Conservation (phyloP, 2,797 vertebrate species). For the Pogonophryne albipinna region DNA sequence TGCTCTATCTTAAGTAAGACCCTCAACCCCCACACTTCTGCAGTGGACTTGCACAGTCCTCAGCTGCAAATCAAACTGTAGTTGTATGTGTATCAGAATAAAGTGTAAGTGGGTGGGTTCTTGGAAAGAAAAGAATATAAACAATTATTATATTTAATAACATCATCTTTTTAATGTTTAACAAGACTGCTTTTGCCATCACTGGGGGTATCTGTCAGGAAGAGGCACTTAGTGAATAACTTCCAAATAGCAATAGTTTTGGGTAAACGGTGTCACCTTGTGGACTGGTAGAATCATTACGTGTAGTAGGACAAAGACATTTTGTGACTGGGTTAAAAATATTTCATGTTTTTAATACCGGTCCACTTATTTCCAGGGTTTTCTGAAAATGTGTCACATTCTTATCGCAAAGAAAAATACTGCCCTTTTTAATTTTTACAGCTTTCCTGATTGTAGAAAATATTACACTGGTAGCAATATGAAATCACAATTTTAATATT, state of each 20-base stretch:
- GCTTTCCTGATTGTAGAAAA: background rate
- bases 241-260: background rate
- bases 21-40: background rate
- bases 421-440: background rate
- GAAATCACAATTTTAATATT: too few relatives aligned
- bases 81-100: conserved; percentile 1
- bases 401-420: background rate
- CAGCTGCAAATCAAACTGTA: background rate
- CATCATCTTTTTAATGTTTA: background rate
- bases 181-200: background rate
- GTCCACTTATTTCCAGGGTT: background rate
- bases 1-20: background rate
- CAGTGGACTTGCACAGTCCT: background rate
- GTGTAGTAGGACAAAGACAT: background rate
- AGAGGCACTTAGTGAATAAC: background rate
- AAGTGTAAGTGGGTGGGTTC: background rate
- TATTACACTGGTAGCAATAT: background rate
- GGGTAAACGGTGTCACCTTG: conserved; percentile 25
- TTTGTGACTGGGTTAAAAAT: too few relatives aligned
- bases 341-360: background rate
- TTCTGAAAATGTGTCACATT: background rate
- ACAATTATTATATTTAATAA: background rate
- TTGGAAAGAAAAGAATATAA: background rate
- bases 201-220: background rate
- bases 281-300: background rate